Percentiles rank a stretch among this genome's conserved stretches.
These are phyloP conservation scores for Pseudanteris insignis DNA, from an alignment of 2,888 invertebrate genomes.

Conservation along the genomic window DNA sequence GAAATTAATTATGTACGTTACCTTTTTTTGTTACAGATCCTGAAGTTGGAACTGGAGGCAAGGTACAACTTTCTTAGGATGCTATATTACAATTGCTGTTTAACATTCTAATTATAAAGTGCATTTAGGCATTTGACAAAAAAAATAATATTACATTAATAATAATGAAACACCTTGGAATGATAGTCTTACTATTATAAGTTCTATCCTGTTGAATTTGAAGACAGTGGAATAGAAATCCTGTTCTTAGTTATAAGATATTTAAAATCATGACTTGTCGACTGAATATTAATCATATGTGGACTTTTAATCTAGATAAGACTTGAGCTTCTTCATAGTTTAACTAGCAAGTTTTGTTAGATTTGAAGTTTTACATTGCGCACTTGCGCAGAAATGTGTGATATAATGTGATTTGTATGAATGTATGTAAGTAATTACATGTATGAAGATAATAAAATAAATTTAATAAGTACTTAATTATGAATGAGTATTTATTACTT, in stretches of 20 bases:
- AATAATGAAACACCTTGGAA: constrained; percentile 10
- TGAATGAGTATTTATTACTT: too few species aligned
- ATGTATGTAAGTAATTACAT: neutral
- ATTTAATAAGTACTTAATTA: neutral
- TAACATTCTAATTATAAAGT: constrained; percentile 23
- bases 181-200: constrained; percentile 22
- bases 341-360: neutral
- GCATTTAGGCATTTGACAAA: constrained; percentile 32
- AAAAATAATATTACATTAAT: constrained; percentile 15
- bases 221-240: neutral
- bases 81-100: constrained; percentile 17
- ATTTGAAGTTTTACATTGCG: neutral
- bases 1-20: neutral
- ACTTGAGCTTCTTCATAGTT: neutral
- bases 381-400: neutral
- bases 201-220: constrained; percentile 12
- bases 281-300: neutral
- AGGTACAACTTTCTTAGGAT: neutral
- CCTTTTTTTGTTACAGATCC: constrained; percentile 20
- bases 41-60: neutral
- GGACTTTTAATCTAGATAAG: neutral
- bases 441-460: neutral
- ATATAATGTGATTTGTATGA: neutral
- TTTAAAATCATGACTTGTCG: neutral
- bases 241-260: neutral